These are phyloP conservation scores for Phylloscopus collybita DNA, from an alignment of 2,797 vertebrate species.

Conservation along the genomic window DNA sequence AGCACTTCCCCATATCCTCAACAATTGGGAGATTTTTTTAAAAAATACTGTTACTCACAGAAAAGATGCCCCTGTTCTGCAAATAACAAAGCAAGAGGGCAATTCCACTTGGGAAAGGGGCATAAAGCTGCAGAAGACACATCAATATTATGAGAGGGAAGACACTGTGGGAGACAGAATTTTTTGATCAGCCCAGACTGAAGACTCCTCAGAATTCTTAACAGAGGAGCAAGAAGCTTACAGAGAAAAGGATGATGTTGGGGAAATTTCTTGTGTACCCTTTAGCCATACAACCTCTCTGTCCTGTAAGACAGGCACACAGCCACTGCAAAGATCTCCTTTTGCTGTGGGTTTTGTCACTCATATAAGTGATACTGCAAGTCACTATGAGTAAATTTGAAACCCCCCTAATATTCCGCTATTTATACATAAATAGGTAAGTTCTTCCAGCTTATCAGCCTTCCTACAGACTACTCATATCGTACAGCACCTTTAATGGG, in stretches of 20 bases:
- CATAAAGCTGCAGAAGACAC: background rate
- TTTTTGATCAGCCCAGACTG: background rate
- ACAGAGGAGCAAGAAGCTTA: background rate
- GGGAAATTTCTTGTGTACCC: background rate
- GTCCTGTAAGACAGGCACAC: background rate
- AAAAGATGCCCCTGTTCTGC: background rate
- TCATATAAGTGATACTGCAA: background rate
- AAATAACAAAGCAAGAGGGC: background rate
- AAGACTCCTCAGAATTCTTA: background rate
- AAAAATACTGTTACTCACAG: background rate
- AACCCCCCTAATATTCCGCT: background rate
- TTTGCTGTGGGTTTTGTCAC: background rate
- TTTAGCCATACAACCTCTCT: background rate
- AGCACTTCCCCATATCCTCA: background rate
- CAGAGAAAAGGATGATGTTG: background rate
- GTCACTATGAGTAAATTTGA: background rate
- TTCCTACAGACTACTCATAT: background rate
- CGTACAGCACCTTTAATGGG: background rate
- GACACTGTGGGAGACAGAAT: background rate
- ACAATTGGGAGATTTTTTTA: background rate
- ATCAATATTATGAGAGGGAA: background rate
- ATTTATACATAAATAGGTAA: background rate
- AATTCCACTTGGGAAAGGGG: background rate
- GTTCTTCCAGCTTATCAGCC: background rate
- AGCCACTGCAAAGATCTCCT: background rate